Percentiles rank a stretch among this genome's conserved stretches.
Evolutionary conservation across 2,797 vertebrate genomes (phyloP).

Genomic region (Sebastolobus altivelis): DNA sequence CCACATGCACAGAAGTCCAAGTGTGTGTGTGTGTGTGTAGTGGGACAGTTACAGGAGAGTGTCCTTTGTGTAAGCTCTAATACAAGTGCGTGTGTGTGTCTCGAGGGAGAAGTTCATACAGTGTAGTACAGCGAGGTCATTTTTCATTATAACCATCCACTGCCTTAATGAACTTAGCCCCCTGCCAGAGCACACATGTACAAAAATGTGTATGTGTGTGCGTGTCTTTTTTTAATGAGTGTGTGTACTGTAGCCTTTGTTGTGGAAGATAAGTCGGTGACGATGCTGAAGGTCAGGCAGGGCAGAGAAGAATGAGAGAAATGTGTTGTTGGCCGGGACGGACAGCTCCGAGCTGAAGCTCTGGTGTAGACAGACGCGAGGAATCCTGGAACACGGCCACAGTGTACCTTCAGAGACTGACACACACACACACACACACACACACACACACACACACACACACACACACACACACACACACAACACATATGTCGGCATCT

Average conservation of each 20-base stretch:
- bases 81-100: constrained; percentile 35
- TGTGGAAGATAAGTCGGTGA: constrained; percentile 80
- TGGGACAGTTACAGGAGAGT: constrained; percentile 17
- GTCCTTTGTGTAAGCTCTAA: constrained; percentile 27
- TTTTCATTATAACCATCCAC: constrained; percentile 76
- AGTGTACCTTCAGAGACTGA: constrained; percentile 22
- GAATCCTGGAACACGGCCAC: constrained; percentile 66
- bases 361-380: constrained; percentile 67
- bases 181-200: constrained; percentile 25
- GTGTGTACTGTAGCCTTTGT: constrained; percentile 66
- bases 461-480: not conserved
- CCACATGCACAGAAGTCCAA: constrained; percentile 9
- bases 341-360: constrained; percentile 50
- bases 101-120: constrained; percentile 55
- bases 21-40: constrained; percentile 3
- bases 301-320: constrained; percentile 80
- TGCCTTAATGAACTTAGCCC: constrained; percentile 68
- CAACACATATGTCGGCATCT: constrained; percentile 3
- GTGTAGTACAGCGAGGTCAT: constrained; percentile 70
- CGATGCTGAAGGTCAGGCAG: constrained; percentile 83
- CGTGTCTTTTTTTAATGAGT: constrained; percentile 57
- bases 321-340: constrained; percentile 61
- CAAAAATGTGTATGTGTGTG: constrained; percentile 16
- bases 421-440: not conserved
- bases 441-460: constrained; percentile 10